A percentile compares a stretch with the other conserved stretches of the same genome.
Conservation (phyloP, 1,140 invertebrate genomes). For the Drosophila equinoxialis region DNA sequence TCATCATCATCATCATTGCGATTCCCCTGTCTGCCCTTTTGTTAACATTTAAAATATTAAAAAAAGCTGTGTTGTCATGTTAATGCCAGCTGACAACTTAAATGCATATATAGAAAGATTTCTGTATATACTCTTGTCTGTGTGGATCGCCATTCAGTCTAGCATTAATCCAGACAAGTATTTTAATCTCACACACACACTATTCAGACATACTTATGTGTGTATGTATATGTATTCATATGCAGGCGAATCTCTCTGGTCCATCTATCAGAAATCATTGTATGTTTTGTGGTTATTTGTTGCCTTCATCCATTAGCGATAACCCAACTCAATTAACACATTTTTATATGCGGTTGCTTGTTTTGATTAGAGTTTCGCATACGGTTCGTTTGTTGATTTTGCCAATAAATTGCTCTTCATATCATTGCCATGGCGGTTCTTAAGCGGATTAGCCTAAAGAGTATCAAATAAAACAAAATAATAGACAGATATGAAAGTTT, state of each 20-base stretch:
- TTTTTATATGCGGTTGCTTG: slow-evolving; percentile 4
- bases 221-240: not conserved
- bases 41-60: slow-evolving; percentile 70
- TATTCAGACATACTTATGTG: not conserved
- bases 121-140: not conserved
- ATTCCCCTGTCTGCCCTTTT: slow-evolving; percentile 31
- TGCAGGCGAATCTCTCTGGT: not conserved
- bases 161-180: slow-evolving; percentile 45
- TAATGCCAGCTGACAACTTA: slow-evolving; percentile 43
- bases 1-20: too few relatives aligned
- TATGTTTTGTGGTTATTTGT: slow-evolving; percentile 43
- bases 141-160: not conserved
- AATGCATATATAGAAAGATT: slow-evolving; percentile 28
- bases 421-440: slow-evolving; percentile 14
- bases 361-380: slow-evolving; percentile 12
- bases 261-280: slow-evolving; percentile 12
- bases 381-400: slow-evolving; percentile 35
- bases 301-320: slow-evolving; percentile 33
- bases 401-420: slow-evolving; percentile 30
- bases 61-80: slow-evolving; percentile 42
- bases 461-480: slow-evolving; percentile 32
- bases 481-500: not conserved
- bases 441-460: slow-evolving; percentile 44
- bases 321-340: slow-evolving; percentile 39
- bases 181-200: slow-evolving; percentile 24